A percentile compares a stretch with the other conserved stretches of the same genome.
Evolutionary conservation across 2,113 vertebrate species (phyloP).

Genomic region (Nycticebus coucang): DNA sequence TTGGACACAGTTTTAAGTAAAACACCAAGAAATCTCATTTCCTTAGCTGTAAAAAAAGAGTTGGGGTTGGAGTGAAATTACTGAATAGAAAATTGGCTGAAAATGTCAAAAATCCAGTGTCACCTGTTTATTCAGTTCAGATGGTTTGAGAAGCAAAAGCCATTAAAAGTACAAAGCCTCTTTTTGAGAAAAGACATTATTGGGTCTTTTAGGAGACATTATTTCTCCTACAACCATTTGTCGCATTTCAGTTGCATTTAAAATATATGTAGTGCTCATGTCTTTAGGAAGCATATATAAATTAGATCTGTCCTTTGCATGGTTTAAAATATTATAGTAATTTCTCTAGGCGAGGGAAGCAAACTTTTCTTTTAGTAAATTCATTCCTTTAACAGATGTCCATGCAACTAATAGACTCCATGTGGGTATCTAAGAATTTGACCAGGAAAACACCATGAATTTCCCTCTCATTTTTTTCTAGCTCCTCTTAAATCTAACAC

Average conservation of each 20-base stretch:
- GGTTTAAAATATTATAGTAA: constrained; percentile 54
- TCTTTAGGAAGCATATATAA: constrained; percentile 56
- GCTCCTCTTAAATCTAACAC: constrained; percentile 59
- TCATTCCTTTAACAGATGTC: constrained; percentile 58
- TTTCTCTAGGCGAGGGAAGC: constrained; percentile 34
- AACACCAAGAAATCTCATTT: constrained; percentile 41
- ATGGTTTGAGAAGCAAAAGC: constrained; percentile 9
- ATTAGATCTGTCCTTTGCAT: constrained; percentile 62
- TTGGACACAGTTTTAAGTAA: constrained; percentile 36
- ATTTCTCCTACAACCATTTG: constrained; percentile 26
- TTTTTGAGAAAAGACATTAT: constrained; percentile 47
- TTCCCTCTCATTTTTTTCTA: constrained; percentile 9
- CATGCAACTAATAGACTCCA: constrained; percentile 56
- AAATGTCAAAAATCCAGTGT: constrained; percentile 39
- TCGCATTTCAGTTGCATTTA: constrained; percentile 51
- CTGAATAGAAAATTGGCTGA: constrained; percentile 14
- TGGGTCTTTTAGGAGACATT: background rate
- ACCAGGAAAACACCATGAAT: background rate
- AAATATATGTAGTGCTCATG: constrained; percentile 44
- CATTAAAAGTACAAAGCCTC: constrained; percentile 30
- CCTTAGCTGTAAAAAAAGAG: background rate
- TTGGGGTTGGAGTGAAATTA: background rate
- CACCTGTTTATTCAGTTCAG: background rate
- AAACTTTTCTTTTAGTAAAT: constrained; percentile 36
- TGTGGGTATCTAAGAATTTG: background rate